Evolutionary conservation across 2,113 vertebrate species (phyloP).

Genomic region (Ophiodon elongatus): DNA sequence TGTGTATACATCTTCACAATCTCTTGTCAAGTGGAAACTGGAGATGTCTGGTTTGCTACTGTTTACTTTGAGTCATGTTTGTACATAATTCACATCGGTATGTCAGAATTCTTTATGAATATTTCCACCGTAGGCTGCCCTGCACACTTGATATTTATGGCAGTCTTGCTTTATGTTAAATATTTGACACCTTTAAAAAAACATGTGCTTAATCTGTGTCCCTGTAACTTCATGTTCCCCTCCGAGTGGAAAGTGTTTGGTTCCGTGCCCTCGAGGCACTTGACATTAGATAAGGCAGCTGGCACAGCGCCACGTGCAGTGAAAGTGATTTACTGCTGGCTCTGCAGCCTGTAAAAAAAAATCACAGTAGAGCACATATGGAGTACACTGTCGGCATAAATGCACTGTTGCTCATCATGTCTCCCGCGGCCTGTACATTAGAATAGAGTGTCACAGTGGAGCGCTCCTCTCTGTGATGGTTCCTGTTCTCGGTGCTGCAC

Average conservation of each 20-base stretch:
- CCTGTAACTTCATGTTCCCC: constrained; percentile 36
- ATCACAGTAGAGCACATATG: constrained; percentile 51
- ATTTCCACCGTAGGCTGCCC: background rate
- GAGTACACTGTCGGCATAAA: constrained; percentile 36
- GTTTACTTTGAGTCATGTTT: constrained; percentile 28
- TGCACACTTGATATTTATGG: constrained; percentile 21
- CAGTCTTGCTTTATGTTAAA: constrained; percentile 30
- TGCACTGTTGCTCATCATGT: constrained; percentile 30
- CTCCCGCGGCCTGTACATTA: constrained; percentile 35
- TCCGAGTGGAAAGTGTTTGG: constrained; percentile 55
- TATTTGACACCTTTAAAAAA: constrained; percentile 46
- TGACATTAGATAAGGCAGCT: constrained; percentile 74
- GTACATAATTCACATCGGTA: background rate
- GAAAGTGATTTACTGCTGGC: constrained; percentile 66
- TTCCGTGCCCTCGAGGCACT: constrained; percentile 57
- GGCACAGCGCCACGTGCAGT: constrained; percentile 59
- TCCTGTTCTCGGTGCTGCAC: constrained; percentile 13
- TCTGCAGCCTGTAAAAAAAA: constrained; percentile 45
- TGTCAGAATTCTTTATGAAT: constrained; percentile 5
- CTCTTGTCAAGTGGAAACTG: constrained; percentile 37
- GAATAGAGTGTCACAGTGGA: constrained; percentile 34
- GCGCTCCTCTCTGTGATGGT: constrained; percentile 10
- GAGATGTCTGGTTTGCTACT: constrained; percentile 5
- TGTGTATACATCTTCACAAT: constrained; percentile 32
- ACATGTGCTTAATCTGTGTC: constrained; percentile 30